Percentiles rank a stretch among this genome's conserved stretches.
Conservation (phyloP, 2,888 invertebrate genomes). For the Abrostola triplasia region DNA sequence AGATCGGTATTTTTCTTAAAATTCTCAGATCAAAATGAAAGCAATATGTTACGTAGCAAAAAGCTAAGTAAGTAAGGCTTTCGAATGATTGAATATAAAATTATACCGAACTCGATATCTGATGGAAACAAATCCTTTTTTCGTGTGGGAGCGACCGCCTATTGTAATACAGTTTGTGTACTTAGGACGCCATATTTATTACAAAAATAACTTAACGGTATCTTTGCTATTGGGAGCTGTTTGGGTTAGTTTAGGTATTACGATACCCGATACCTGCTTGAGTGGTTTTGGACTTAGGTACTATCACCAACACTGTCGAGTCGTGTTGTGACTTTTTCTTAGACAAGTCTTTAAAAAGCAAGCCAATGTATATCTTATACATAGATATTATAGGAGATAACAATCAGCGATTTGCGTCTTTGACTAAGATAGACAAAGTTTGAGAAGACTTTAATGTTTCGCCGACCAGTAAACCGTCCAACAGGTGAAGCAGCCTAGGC, state of each 20-base stretch:
- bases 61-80: constrained; percentile 24
- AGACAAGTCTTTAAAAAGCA: neutral
- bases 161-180: constrained; percentile 29
- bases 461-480: too few species aligned
- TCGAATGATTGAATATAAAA: constrained; percentile 31
- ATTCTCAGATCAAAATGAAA: constrained; percentile 22
- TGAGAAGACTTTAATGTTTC: too few species aligned
- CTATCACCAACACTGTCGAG: too few species aligned
- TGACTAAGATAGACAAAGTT: too few species aligned
- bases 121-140: constrained; percentile 28
- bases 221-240: constrained; percentile 10
- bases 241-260: constrained; percentile 7
- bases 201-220: constrained; percentile 18
- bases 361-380: constrained; percentile 12
- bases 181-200: constrained; percentile 27
- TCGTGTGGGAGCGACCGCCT: constrained; percentile 19
- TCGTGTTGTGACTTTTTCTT: too few species aligned
- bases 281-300: too few species aligned
- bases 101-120: constrained; percentile 26
- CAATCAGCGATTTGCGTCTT: neutral
- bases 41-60: constrained; percentile 19
- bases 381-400: constrained; percentile 7
- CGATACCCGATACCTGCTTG: too few species aligned
- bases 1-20: constrained; percentile 23
- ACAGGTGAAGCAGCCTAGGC: too few species aligned